These are phyloP conservation scores for Perizoma flavofasciatum DNA, from an alignment of 2,888 invertebrate genomes.

Conservation along the genomic window DNA sequence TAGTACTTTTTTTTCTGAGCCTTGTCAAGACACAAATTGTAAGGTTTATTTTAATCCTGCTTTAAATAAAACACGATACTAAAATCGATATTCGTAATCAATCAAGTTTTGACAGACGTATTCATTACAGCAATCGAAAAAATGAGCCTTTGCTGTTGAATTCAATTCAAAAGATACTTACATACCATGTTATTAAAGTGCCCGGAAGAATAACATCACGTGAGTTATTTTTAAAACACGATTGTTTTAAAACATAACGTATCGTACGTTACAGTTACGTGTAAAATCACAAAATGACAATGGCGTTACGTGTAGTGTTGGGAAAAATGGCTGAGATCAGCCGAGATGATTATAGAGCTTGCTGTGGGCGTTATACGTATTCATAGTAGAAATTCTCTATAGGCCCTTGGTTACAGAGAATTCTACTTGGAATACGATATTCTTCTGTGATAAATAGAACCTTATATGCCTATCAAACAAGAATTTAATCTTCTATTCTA, in stretches of 20 bases:
- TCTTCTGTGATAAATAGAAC: too few relatives aligned
- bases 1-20: too few relatives aligned
- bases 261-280: constrained; percentile 33
- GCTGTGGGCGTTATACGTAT: constrained; percentile 2
- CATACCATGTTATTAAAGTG: constrained; percentile 15
- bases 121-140: constrained; percentile 9
- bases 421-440: too few relatives aligned
- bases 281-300: constrained; percentile 36
- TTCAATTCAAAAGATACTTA: constrained; percentile 13
- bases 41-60: too few relatives aligned
- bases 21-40: too few relatives aligned
- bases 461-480: too few relatives aligned
- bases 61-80: too few relatives aligned
- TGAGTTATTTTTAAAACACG: constrained; percentile 27
- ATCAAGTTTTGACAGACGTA: constrained; percentile 14
- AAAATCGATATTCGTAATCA: constrained; percentile 1
- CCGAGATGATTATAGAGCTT: constrained; percentile 5
- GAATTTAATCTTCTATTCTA: too few relatives aligned
- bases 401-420: too few relatives aligned
- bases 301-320: constrained; percentile 28
- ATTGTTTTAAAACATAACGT: constrained; percentile 33
- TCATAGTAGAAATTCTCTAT: too few relatives aligned
- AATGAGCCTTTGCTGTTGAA: constrained; percentile 1
- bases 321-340: constrained; percentile 15
- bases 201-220: constrained; percentile 27